These are phyloP conservation scores for Phymorhynchus buccinoides DNA, from an alignment of 1,140 invertebrate species.

Conservation along the genomic window DNA sequence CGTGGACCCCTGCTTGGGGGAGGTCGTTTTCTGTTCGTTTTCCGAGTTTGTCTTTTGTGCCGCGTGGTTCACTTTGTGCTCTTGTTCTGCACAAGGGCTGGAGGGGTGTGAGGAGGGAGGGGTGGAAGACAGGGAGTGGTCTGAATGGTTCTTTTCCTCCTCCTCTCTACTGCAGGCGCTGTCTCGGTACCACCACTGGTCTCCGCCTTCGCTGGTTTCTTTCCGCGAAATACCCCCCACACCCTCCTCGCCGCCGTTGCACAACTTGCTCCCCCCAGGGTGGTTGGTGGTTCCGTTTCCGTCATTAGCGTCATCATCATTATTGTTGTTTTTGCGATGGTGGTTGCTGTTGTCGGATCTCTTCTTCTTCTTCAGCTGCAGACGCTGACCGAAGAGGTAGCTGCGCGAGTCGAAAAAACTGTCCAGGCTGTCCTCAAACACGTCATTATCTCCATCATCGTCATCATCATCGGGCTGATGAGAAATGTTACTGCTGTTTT, in stretches of 20 bases:
- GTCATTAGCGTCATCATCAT: no score
- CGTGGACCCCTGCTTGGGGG: no score
- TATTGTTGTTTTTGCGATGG: no score
- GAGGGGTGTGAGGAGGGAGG: not conserved
- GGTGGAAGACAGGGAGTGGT: not conserved
- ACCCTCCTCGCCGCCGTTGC: not conserved
- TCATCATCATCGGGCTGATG: not conserved
- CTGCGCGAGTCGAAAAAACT: not conserved
- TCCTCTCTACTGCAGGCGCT: not conserved
- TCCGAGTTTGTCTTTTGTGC: not conserved
- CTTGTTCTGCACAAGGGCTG: not conserved
- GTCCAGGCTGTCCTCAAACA: constrained; percentile 30
- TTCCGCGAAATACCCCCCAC: not conserved
- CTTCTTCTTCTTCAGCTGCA: constrained; percentile 17
- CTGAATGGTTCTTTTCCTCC: not conserved
- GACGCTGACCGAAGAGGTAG: constrained; percentile 14
- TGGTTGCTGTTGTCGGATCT: not conserved
- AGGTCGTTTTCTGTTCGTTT: not conserved
- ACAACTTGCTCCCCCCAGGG: not conserved
- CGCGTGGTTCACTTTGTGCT: not conserved
- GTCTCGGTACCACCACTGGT: constrained; percentile 32
- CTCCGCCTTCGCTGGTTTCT: not conserved
- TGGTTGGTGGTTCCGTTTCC: no score
- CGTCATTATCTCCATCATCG: not conserved
- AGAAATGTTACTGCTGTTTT: not conserved